These are phyloP conservation scores for Drosophila rellima DNA, from an alignment of 2,888 invertebrate genomes.

Conservation along the genomic window DNA sequence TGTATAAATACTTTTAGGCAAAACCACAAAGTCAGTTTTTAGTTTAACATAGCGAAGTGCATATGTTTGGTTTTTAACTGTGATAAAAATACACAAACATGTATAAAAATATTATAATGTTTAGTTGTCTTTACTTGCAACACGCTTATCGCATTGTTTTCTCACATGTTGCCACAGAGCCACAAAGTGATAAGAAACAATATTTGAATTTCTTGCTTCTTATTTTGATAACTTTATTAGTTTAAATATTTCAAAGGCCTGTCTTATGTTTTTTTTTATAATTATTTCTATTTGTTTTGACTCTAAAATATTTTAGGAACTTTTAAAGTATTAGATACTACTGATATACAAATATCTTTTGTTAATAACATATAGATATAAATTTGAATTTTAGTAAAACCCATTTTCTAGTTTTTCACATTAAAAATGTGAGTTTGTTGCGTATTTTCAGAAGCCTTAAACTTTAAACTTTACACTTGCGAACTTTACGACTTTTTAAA, in stretches of 20 bases:
- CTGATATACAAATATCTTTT: too few species aligned
- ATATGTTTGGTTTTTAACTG: not conserved
- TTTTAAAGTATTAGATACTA: too few species aligned
- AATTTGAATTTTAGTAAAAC: too few species aligned
- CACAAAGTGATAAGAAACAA: conserved; percentile 2
- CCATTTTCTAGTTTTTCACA: too few species aligned
- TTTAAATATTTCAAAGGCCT: not conserved
- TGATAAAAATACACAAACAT: not conserved
- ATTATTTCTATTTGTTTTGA: not conserved
- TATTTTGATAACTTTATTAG: not conserved
- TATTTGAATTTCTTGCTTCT: not conserved
- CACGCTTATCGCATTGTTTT: conserved; percentile 20
- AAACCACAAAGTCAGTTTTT: conserved; percentile 13
- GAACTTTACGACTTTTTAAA: not conserved
- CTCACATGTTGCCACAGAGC: conserved; percentile 25
- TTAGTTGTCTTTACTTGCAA: not conserved
- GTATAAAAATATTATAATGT: not conserved
- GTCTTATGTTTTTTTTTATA: not conserved
- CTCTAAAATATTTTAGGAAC: too few species aligned
- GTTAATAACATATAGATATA: too few species aligned
- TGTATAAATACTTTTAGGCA: not conserved
- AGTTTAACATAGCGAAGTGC: not conserved
- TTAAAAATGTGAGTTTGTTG: too few species aligned
- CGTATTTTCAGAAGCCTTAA: not conserved
- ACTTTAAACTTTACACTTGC: not conserved